Conservation (phyloP, 1,140 invertebrate genomes). For the Plectus sambesii region DNA sequence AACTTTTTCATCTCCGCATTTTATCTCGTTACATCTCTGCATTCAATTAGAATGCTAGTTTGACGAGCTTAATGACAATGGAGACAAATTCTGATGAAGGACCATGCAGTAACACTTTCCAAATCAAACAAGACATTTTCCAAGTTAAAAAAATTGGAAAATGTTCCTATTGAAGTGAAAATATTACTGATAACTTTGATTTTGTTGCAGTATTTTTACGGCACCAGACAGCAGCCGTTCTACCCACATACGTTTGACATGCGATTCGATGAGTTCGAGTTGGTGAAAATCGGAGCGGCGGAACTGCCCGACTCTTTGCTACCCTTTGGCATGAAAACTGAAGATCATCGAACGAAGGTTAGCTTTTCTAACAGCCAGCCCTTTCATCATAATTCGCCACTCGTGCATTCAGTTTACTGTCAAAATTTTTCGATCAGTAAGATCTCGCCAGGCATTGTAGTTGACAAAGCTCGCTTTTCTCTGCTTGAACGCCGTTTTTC, state of each 20-base stretch:
- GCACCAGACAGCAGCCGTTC: slow-evolving; percentile 48
- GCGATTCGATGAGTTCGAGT: slow-evolving; percentile 69
- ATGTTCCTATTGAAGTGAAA: neutral
- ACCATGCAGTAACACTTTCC: too few species aligned
- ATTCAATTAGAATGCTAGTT: too few species aligned
- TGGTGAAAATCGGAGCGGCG: slow-evolving; percentile 88
- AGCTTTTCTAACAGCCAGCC: too few species aligned
- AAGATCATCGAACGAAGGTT: slow-evolving; percentile 55
- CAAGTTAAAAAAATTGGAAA: slow-evolving; percentile 12
- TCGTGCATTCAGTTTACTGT: too few species aligned
- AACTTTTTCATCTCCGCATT: too few species aligned
- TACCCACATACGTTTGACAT: slow-evolving; percentile 68
- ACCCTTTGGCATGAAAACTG: slow-evolving; percentile 83
- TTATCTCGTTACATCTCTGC: too few species aligned
- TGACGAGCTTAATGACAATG: neutral
- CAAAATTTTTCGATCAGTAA: too few species aligned
- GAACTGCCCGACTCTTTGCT: slow-evolving; percentile 81
- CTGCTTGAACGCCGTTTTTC: too few species aligned
- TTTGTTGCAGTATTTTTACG: slow-evolving; percentile 81
- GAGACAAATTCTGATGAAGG: neutral
- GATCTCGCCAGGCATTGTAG: too few species aligned
- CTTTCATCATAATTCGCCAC: too few species aligned
- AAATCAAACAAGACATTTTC: slow-evolving; percentile 10
- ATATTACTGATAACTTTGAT: too few species aligned
- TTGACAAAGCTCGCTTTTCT: too few species aligned